These are phyloP conservation scores for Mesaphorura yosii DNA, from an alignment of 1,140 invertebrate species.

Conservation along the genomic window DNA sequence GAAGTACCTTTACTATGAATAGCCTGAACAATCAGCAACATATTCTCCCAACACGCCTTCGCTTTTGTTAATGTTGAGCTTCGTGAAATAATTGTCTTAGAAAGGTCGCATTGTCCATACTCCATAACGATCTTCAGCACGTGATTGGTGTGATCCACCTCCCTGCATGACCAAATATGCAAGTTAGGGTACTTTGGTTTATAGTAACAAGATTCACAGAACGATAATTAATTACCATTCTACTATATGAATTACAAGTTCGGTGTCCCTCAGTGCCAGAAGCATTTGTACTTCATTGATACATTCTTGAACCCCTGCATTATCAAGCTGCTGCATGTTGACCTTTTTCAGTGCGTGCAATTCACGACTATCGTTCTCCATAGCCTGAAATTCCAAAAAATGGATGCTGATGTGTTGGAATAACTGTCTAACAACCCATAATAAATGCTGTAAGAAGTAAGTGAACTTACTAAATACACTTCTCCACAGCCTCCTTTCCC, in stretches of 20 bases:
- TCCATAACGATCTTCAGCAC: constrained; percentile 78
- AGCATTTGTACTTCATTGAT: constrained; percentile 82
- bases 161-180: constrained; percentile 41
- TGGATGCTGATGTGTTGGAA: background rate
- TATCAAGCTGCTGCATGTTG: constrained; percentile 55
- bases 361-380: constrained; percentile 35
- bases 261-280: constrained; percentile 66
- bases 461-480: constrained; percentile 41
- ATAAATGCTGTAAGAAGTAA: constrained; percentile 3
- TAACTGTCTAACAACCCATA: background rate
- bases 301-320: constrained; percentile 60
- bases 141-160: constrained; percentile 38
- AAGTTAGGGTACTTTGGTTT: constrained; percentile 45
- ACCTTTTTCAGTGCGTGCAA: constrained; percentile 52
- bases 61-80: constrained; percentile 53
- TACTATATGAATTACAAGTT: constrained; percentile 70
- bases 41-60: constrained; percentile 84
- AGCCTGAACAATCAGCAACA: constrained; percentile 78
- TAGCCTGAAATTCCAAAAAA: constrained; percentile 38
- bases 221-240: constrained; percentile 62
- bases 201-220: too few relatives aligned
- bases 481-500: constrained; percentile 51
- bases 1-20: constrained; percentile 75
- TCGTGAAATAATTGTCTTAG: constrained; percentile 53
- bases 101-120: constrained; percentile 80